Percentiles rank a stretch among this genome's conserved stretches.
Conservation (phyloP, 2,113 vertebrate genomes). For the Myrmophylax atrothorax region DNA sequence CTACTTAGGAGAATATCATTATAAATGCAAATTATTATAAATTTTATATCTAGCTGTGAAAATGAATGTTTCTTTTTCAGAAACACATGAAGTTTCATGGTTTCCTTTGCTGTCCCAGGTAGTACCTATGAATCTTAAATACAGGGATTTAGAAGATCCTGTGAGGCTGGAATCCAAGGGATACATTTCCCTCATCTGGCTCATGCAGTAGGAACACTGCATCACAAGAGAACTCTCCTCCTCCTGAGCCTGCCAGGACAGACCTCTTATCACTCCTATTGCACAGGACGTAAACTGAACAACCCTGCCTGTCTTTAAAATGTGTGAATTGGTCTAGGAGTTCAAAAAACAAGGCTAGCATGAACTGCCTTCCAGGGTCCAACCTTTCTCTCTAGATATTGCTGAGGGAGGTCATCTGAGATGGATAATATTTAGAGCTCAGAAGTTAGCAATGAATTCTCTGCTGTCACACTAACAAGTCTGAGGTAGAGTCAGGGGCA, state of each 20-base stretch:
- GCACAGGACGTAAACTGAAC: not conserved
- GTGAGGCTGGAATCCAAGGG: not conserved
- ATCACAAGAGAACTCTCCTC: not conserved
- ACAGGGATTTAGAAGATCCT: not conserved
- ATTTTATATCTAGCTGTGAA: not conserved
- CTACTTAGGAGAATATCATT: not conserved
- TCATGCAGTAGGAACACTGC: fast-evolving
- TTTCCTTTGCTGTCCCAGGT: not conserved
- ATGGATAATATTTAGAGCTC: not conserved
- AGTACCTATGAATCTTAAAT: not conserved
- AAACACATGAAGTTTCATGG: not conserved
- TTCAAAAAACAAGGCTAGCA: not conserved
- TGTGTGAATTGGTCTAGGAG: not conserved
- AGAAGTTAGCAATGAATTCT: not conserved
- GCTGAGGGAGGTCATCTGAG: not conserved
- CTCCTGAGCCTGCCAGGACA: not conserved
- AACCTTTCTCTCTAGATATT: not conserved
- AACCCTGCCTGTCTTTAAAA: not conserved
- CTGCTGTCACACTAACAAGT: not conserved
- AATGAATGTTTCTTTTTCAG: not conserved
- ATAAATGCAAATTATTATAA: not conserved
- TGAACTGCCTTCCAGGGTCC: not conserved
- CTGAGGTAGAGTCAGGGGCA: not conserved
- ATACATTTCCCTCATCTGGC: not conserved
- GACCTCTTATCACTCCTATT: not conserved